Evolutionary conservation across 2,797 vertebrate species (phyloP).

Genomic region (Pteropus rufus): DNA sequence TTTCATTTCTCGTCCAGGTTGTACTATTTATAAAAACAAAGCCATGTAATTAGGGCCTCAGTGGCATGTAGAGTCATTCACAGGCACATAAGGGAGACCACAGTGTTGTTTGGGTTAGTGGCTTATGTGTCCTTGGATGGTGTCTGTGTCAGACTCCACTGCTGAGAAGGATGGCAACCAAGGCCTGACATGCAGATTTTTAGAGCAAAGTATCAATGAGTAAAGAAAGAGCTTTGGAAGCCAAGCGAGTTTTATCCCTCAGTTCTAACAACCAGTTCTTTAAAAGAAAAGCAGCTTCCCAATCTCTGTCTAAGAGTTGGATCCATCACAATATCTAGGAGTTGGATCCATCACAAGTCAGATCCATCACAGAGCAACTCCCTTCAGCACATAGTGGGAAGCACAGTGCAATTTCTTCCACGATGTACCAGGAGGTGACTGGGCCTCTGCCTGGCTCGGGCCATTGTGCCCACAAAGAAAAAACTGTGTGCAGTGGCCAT

Average conservation of each 20-base stretch:
- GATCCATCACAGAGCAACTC: neutral
- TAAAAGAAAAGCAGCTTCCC: neutral
- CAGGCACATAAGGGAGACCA: neutral
- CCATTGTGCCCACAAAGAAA: neutral
- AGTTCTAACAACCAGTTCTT: neutral
- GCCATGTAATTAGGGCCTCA: neutral
- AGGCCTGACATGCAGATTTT: neutral
- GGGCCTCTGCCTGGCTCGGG: neutral
- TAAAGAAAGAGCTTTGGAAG: neutral
- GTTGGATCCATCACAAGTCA: neutral
- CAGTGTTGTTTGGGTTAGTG: neutral
- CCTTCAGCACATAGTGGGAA: too few species aligned
- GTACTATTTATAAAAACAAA: neutral
- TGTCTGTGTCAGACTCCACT: neutral
- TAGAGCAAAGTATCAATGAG: neutral
- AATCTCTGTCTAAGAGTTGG: neutral
- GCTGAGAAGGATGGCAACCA: neutral
- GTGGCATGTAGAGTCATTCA: neutral
- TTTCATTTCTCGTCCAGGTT: conserved; percentile 1
- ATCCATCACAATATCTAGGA: neutral
- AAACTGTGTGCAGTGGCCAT: rapidly evolving
- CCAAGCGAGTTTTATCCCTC: neutral
- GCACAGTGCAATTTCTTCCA: neutral
- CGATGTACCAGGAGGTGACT: neutral
- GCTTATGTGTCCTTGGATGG: neutral